A percentile compares a stretch with the other conserved stretches of the same genome.
phyloP scores from a whole-genome alignment of 2,113 vertebrate genomes.

The Morone saxatilis region DNA sequence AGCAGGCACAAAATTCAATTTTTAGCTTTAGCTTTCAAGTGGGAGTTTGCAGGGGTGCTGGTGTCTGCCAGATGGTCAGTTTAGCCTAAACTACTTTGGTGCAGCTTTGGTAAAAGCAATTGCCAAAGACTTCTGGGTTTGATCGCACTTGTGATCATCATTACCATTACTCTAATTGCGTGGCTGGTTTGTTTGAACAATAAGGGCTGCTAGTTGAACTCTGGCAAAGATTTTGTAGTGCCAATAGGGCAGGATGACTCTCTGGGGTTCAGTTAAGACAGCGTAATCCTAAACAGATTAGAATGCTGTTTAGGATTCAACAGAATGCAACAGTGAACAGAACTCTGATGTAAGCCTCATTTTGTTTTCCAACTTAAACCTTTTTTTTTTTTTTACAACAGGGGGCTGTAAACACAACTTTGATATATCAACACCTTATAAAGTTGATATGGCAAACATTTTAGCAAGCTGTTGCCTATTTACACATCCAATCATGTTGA shows the following conservation, averaged over 20 bases:
- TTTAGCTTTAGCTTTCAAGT: neutral
- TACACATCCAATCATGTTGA: neutral
- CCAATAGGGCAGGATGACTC: neutral
- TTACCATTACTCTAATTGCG: neutral
- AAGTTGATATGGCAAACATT: neutral
- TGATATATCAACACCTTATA: neutral
- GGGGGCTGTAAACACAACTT: neutral
- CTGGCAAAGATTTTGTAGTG: neutral
- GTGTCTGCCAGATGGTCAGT: neutral
- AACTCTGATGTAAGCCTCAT: neutral
- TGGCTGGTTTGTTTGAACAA: conserved; percentile 11
- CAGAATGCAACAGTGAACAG: neutral
- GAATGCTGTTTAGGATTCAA: neutral
- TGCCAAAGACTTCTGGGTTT: conserved; percentile 12
- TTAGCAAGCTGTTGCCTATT: neutral
- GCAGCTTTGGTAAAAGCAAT: conserved; percentile 16
- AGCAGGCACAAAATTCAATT: neutral
- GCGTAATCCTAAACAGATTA: neutral
- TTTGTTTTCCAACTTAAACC: conserved; percentile 15
- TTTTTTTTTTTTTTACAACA: neutral
- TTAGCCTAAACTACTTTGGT: neutral
- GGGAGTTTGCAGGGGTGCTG: neutral
- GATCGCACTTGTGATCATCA: neutral
- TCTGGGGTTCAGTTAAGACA: neutral
- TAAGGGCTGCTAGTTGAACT: neutral